Evolutionary conservation across 2,888 invertebrate genomes (phyloP).

Genomic region (Steinernema carpocapsae): DNA sequence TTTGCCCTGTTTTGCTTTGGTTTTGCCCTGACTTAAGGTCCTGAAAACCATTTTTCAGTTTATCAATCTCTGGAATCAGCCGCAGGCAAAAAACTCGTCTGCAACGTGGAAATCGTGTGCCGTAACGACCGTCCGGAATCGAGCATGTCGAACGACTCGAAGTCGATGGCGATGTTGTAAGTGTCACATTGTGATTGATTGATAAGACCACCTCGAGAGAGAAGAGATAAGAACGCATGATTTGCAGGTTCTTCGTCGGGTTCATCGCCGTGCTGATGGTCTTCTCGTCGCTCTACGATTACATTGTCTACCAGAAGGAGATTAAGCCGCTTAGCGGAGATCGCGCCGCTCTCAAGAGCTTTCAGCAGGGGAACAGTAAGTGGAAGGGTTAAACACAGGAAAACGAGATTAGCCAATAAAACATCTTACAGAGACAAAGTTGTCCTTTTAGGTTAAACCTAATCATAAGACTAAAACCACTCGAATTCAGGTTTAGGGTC

Average conservation of each 20-base stretch:
- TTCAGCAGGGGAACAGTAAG: slow-evolving; percentile 1
- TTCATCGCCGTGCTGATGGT: slow-evolving; percentile 56
- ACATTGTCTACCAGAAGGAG: slow-evolving; percentile 56
- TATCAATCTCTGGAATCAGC: slow-evolving; percentile 58
- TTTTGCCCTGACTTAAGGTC: no score
- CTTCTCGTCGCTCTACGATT: slow-evolving; percentile 66
- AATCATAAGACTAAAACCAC: no score
- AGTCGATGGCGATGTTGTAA: slow-evolving; percentile 60
- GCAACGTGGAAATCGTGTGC: slow-evolving; percentile 64
- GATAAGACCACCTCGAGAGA: no score
- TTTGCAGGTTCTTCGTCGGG: slow-evolving; percentile 58
- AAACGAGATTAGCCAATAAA: neutral
- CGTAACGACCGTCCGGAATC: slow-evolving; percentile 58
- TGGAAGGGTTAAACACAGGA: neutral
- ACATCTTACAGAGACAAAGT: no score
- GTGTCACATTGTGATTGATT: no score
- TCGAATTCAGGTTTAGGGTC: no score
- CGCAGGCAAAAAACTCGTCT: slow-evolving; percentile 58
- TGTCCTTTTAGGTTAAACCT: no score
- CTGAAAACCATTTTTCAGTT: slow-evolving; percentile 51
- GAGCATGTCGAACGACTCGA: slow-evolving; percentile 53
- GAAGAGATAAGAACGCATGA: slow-evolving; percentile 7
- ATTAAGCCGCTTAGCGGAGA: slow-evolving; percentile 11
- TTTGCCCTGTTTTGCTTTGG: no score
- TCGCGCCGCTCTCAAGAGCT: neutral